A percentile compares a stretch with the other conserved stretches of the same genome.
phyloP scores from a whole-genome alignment of 2,888 invertebrate species.

The Sinotaia quadrata region DNA sequence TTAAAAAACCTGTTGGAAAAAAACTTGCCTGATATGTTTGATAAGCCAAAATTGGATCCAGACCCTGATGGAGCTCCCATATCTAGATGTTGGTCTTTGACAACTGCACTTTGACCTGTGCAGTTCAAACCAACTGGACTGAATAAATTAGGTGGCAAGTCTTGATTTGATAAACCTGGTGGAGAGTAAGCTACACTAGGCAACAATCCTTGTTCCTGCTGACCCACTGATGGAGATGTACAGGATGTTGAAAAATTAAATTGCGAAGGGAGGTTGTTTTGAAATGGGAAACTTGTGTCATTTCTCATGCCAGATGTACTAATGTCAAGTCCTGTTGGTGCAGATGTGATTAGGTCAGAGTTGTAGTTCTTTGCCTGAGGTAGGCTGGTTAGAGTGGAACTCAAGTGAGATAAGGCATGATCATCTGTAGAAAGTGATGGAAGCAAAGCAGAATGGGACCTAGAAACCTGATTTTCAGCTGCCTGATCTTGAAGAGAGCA shows the following conservation, averaged over 20 bases:
- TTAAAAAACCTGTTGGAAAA: not conserved
- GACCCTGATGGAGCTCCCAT: not conserved
- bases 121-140: conserved; percentile 1
- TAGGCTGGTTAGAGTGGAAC: not conserved
- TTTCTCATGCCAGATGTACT: not conserved
- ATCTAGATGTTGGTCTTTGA: not conserved
- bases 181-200: conserved; percentile 37
- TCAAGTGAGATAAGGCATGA: not conserved
- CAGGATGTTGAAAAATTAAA: conserved; percentile 3
- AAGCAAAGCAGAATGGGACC: not conserved
- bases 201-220: conserved; percentile 29
- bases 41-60: conserved; percentile 10
- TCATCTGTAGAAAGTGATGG: not conserved
- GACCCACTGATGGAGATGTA: not conserved
- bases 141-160: conserved; percentile 18
- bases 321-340: not conserved
- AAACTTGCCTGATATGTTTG: conserved; percentile 26
- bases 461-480: not conserved
- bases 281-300: not conserved
- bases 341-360: not conserved
- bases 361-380: not conserved
- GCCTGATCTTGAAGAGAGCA: not conserved
- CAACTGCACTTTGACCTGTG: not conserved
- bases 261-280: not conserved
- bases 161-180: conserved; percentile 37